phyloP scores from a whole-genome alignment of 35 echinoderm and acorn worm genomes.

The Stichopus chloronotus region DNA sequence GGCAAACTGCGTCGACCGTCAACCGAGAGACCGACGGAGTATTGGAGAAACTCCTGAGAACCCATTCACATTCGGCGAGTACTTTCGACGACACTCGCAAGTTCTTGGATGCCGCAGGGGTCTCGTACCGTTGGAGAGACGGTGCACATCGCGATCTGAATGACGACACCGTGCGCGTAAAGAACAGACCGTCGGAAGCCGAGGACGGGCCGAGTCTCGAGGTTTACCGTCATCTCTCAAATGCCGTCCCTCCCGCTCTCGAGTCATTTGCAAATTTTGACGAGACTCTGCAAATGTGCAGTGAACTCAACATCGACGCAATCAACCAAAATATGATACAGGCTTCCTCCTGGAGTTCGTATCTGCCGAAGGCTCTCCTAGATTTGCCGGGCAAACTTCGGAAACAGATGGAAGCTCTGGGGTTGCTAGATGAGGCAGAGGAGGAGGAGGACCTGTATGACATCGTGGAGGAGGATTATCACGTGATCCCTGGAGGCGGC shows the following conservation, averaged over 20 bases:
- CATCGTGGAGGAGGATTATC: constrained; percentile 9
- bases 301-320: constrained; percentile 8
- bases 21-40: not conserved
- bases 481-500: not conserved
- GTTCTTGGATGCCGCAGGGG: not conserved
- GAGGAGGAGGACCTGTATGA: constrained; percentile 29
- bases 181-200: not conserved
- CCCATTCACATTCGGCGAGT: not conserved
- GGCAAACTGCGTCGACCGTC: not conserved
- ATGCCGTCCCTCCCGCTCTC: not conserved
- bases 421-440: constrained; percentile 2
- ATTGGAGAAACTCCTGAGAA: not conserved
- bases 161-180: not conserved
- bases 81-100: constrained; percentile 22
- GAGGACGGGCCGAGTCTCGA: constrained; percentile 38
- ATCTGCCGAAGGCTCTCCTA: not conserved
- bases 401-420: constrained; percentile 1
- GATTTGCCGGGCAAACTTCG: not conserved
- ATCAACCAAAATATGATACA: not conserved
- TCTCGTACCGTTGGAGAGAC: not conserved
- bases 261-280: not conserved
- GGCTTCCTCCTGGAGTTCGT: not conserved
- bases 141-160: not conserved
- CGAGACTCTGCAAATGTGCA: constrained; percentile 26
- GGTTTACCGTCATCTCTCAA: not conserved